Percentiles rank a stretch among this genome's conserved stretches.
Evolutionary conservation across 1,140 invertebrate genomes (phyloP).

Genomic region (Ruditapes philippinarum): DNA sequence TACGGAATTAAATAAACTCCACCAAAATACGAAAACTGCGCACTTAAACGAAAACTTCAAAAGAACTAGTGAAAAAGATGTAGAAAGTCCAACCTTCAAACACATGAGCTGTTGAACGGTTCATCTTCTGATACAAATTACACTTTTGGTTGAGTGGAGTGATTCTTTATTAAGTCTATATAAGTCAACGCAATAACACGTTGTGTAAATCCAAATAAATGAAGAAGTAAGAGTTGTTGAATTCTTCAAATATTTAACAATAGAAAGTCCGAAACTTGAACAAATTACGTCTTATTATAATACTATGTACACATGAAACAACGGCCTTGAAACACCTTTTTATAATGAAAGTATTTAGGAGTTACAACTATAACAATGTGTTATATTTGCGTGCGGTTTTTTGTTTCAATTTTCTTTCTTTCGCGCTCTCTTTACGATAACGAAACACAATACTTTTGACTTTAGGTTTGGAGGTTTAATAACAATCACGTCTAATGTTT

Average conservation of each 20-base stretch:
- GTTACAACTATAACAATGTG: constrained; percentile 32
- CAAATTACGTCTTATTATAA: not conserved
- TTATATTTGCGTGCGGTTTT: constrained; percentile 28
- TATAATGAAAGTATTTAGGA: constrained; percentile 24
- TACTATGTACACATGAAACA: not conserved
- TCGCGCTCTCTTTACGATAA: constrained; percentile 43
- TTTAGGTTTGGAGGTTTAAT: too few relatives aligned
- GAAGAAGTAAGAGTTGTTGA: not conserved
- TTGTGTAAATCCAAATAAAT: too few relatives aligned
- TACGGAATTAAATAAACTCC: constrained; percentile 14
- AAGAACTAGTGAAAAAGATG: too few relatives aligned
- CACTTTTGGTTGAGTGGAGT: too few relatives aligned
- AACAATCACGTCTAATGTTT: not conserved
- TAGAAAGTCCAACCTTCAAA: too few relatives aligned
- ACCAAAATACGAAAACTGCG: too few relatives aligned
- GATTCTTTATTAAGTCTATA: too few relatives aligned
- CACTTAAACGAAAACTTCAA: too few relatives aligned
- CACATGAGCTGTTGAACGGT: too few relatives aligned
- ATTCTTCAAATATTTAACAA: constrained; percentile 8
- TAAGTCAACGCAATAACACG: too few relatives aligned
- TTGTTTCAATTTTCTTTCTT: too few relatives aligned
- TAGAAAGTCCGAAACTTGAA: not conserved
- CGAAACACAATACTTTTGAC: constrained; percentile 41
- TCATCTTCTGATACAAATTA: too few relatives aligned
- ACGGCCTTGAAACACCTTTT: constrained; percentile 13